phyloP scores from a whole-genome alignment of 37 sponge, comb jelly and placozoan species.

The Aphrocallistes beatrix region DNA sequence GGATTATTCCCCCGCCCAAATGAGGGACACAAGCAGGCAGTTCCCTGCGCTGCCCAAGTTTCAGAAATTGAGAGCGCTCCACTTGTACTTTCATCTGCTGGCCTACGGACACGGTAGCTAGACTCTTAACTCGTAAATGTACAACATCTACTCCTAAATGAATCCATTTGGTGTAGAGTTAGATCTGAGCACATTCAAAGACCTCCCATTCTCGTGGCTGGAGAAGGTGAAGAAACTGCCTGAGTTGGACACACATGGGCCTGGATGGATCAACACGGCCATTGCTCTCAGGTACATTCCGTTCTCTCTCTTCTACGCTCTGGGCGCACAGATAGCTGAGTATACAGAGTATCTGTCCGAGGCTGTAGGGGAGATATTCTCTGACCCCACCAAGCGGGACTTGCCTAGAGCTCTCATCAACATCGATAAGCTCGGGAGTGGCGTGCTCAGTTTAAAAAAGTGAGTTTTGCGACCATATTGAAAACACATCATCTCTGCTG shows the following conservation, averaged over 20 bases:
- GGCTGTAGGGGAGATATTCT: neutral
- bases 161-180: neutral
- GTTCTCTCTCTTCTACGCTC: neutral
- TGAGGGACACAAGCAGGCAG: neutral
- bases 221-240: neutral
- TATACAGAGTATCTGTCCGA: neutral
- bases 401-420: neutral
- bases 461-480: too few species aligned
- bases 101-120: neutral
- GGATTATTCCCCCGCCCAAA: neutral
- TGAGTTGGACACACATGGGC: neutral
- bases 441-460: neutral
- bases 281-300: neutral
- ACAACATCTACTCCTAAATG: neutral
- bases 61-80: neutral
- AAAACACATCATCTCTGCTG: too few species aligned
- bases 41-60: neutral
- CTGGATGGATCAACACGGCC: neutral
- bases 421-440: neutral
- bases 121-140: neutral
- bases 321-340: neutral
- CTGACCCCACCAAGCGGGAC: neutral
- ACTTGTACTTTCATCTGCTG: neutral
- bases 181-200: neutral
- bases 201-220: neutral